Conservation (phyloP, 2,888 invertebrate species). For the Spialia ferax region DNA sequence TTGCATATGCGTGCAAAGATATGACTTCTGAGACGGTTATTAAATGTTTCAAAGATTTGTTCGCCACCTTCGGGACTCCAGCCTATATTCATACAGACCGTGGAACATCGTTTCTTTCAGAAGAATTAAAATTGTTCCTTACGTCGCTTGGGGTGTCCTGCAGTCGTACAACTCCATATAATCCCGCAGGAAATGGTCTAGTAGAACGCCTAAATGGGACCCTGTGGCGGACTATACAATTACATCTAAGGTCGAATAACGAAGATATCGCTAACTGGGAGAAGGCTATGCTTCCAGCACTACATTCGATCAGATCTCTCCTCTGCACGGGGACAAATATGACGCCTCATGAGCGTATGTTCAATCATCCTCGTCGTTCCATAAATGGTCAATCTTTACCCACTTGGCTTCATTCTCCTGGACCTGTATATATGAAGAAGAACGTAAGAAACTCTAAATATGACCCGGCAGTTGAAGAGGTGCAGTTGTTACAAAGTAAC, state of each 20-base stretch:
- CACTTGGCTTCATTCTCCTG: constrained; percentile 1
- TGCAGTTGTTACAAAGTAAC: constrained; percentile 8
- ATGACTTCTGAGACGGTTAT: neutral
- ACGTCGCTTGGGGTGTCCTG: neutral
- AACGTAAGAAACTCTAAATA: neutral
- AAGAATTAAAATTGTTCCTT: constrained; percentile 6
- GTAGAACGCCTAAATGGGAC: constrained; percentile 8
- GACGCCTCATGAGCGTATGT: constrained; percentile 7
- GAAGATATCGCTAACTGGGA: constrained; percentile 1
- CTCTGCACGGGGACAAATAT: constrained; percentile 1
- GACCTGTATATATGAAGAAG: neutral
- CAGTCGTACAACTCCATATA: constrained; percentile 4
- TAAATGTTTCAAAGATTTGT: neutral
- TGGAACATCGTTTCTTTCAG: constrained; percentile 3
- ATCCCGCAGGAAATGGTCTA: constrained; percentile 9
- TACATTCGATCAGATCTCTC: constrained; percentile 6
- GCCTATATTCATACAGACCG: constrained; percentile 12
- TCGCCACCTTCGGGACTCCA: neutral
- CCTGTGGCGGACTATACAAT: neutral
- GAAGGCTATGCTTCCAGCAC: neutral
- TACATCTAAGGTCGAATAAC: neutral
- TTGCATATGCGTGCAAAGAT: constrained; percentile 11
- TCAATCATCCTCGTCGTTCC: constrained; percentile 4
- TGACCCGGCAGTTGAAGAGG: neutral
- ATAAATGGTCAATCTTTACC: constrained; percentile 8